Base-by-base conservation (phyloP, 2,113 vertebrate genomes). In the Hippocampus mohnikei region DNA sequence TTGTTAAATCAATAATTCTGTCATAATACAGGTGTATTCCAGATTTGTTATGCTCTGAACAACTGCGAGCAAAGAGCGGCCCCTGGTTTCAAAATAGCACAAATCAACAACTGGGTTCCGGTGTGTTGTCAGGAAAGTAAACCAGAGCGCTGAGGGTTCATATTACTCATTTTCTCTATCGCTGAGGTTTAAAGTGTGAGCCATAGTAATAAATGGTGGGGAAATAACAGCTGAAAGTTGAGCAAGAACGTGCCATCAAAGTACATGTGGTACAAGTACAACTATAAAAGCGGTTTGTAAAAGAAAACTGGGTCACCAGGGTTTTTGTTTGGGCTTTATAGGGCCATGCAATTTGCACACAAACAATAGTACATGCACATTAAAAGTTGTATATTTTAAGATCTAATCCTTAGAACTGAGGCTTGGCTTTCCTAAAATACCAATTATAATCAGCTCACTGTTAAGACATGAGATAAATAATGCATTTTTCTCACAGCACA, bases 391-490 rank as follows among this genome's bases (percentile, higher is more conserved):
- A 68, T 55, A 40, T 74, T 62, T 74, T 42, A 56, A 12, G 53
- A 5, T 46, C 33, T 40, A 67, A 10, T 18, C 59, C 70, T 58
- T 62, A 1, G 67, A 72, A 70, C 61, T 27, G 27, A 79, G 63
- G 72, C 56, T 71, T 67, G 10, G 73, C 42, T 29, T 44, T 48
- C 27, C 64, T 29, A 25, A 48, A 29, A 50, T 25, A 53, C 29
- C 27, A 67, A 48, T 67, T 67, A 33, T 37, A 21, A 21, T 33
- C 46, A 48, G 46, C 66, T 42, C 61, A 63, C 40, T 42, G 11
- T 41, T 33, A 10, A 27, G 9, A 66, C 68, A 80, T 61, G 58
- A 75, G 75, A 86, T 81, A 75, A 85, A 87, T 89, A 81, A 87
- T 87, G 79, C 81, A 79, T 81, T 74, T 78, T 21, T 87, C 68